Evolutionary conservation across 2,888 invertebrate species (phyloP), one percentile per base, ranked within the genome.

Genomic region (Synergus itoensis): DNA sequence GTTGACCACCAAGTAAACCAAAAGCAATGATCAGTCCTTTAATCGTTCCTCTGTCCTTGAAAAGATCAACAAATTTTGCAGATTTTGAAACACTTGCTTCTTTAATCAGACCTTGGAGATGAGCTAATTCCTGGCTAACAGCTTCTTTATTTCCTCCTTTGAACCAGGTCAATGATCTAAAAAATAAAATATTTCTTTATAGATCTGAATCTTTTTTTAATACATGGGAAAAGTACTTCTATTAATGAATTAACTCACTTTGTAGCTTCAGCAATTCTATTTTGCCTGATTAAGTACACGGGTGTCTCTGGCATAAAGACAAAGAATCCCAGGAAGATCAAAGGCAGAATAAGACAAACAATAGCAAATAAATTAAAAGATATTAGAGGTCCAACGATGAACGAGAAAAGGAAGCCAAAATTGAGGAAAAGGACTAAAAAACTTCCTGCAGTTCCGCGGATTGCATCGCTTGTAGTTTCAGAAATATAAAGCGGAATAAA

Each of bases 401-500:
- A 93, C 36, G 90, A 89, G 28, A 91, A 62, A 1, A 93, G 84
- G 41, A 93, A 89, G 1, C 93, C 94, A 1, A 90, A 81, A 78
- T 94, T 94, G 43, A 94, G 89, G 76, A 91, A 90, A 36, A 94
- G 88, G 81, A 94, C 93, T 69, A 94, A 87, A 7, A 94, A 90
- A 8, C 94, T 93, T 4, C 94, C 94, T 1, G 95, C 89, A 60
- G 92, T 90, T 0, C 95, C 95, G 9, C 95, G 90, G 45, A 93
- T 86, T 79, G 90, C 87, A 84, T 93, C 92, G 43, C 95, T 94
- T 0, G 95, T 93, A 0, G 95, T 94, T 89, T 96, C 96, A 0
- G 94, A 94, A 40, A 94, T 93, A 87, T 94, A 95, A n/a, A 95
- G 93, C 0, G 96, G 95, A 0, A 93, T 93, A 53, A 94, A 92